Conservation (phyloP, 2,113 vertebrate genomes). For the Oncorhynchus mykiss region DNA sequence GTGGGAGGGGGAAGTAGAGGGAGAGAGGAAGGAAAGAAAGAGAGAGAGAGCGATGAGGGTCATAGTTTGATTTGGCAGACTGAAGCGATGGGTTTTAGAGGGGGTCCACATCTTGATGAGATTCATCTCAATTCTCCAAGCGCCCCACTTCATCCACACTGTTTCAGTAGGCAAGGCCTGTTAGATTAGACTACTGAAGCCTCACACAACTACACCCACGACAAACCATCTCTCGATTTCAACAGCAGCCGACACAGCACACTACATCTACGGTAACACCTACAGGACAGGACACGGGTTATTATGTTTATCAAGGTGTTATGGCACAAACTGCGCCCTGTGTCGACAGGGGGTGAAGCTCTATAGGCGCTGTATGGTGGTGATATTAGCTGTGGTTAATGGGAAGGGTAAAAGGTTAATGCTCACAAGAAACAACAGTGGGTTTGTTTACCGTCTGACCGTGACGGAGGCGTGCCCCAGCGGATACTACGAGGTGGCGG, state of each 20-base stretch:
- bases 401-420: conserved; percentile 35
- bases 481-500: conserved; percentile 69
- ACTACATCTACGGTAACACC: conserved; percentile 38
- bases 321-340: conserved; percentile 54
- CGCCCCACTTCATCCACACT: background rate
- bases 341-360: conserved; percentile 12
- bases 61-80: background rate
- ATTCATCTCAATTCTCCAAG: background rate
- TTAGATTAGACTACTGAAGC: conserved; percentile 36
- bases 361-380: background rate
- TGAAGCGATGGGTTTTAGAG: background rate
- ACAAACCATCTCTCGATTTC: conserved; percentile 11
- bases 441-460: conserved; percentile 69
- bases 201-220: conserved; percentile 38
- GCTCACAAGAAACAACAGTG: conserved; percentile 28
- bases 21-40: background rate
- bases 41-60: background rate
- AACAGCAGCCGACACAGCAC: conserved; percentile 46
- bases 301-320: conserved; percentile 52
- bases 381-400: conserved; percentile 66
- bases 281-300: conserved; percentile 53
- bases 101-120: background rate
- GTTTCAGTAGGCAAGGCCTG: background rate
- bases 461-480: conserved; percentile 64
- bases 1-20: conserved; percentile 1